These are phyloP conservation scores for Camponotus vicinus DNA, from an alignment of 1,140 invertebrate species.

Conservation along the genomic window DNA sequence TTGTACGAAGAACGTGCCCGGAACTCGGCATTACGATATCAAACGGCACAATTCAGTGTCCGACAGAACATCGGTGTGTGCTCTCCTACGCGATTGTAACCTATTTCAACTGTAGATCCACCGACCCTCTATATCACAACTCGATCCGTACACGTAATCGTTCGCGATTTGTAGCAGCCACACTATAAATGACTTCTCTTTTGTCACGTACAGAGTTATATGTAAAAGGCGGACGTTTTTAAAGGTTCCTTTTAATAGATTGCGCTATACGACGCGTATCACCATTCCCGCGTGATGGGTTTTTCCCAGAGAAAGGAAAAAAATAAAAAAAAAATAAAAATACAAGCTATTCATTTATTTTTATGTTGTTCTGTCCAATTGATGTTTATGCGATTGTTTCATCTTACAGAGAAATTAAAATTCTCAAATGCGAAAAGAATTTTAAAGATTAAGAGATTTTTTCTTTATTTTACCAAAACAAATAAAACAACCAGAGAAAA, in stretches of 20 bases:
- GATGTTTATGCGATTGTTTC: slow-evolving; percentile 19
- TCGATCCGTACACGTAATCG: slow-evolving; percentile 54
- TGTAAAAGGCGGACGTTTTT: slow-evolving; percentile 40
- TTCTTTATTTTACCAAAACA: no score
- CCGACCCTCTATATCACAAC: slow-evolving; percentile 44
- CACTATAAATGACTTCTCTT: slow-evolving; percentile 47
- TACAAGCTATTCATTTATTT: slow-evolving; percentile 10
- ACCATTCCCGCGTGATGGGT: not conserved
- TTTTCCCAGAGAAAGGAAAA: not conserved
- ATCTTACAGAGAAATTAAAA: not conserved
- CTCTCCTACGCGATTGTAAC: slow-evolving; percentile 68
- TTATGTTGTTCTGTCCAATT: not conserved
- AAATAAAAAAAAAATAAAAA: not conserved
- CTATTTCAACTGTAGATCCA: slow-evolving; percentile 66
- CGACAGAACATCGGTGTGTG: slow-evolving; percentile 61
- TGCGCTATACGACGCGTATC: not conserved
- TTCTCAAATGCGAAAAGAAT: not conserved
- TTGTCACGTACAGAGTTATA: slow-evolving; percentile 43
- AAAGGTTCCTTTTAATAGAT: slow-evolving; percentile 30
- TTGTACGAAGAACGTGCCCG: slow-evolving; percentile 71
- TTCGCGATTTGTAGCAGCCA: slow-evolving; percentile 56
- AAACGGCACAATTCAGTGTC: slow-evolving; percentile 71
- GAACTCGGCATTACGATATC: slow-evolving; percentile 71
- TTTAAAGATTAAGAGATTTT: not conserved
- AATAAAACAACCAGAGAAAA: not conserved